Base-by-base conservation (phyloP, 2,797 vertebrate genomes). In the Borostomias antarcticus region DNA sequence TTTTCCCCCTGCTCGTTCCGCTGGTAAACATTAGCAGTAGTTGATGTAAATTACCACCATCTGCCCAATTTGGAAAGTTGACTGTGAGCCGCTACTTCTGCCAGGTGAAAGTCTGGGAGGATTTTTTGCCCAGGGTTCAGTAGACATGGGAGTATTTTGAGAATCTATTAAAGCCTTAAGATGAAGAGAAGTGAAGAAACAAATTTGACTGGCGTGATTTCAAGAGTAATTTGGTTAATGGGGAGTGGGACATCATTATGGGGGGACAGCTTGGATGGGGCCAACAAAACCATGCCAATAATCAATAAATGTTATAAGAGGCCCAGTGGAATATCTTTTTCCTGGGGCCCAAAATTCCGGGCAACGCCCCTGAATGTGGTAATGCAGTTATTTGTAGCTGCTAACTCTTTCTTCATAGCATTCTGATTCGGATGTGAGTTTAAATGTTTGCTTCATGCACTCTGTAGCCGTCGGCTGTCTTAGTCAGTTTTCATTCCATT, bases 41-140 rank as follows among this genome's bases (percentile, higher is more conserved):
- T 82, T 83, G 54, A 79, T 79, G 73, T 74, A 83, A 89, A 89
- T 86, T 73, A 62, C 54, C 72, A 66, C 84, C 84, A 88, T 88
- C 86, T 91, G 86, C 64, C 76, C 35, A 43, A 69, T 63, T 68
- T 62, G 51, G 29, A 58, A 80, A 74, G 67, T 74, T 71, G 64
- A 68, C 56, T 62, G 59, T 61, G 52, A 79, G 68, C 43, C 40
- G 65, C 76, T 84, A 62, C 59, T 73, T 76, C 67, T 26, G 23
- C 62, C 58, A 52, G 57, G n/a, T 61, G 33, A 66, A 47, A 43
- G 64, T 72, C 73, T 66, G 43, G 28, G 32, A 53, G 32, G 30
- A 54, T 21, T 28, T 32, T 40, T n/a, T 25, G 43, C 66, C n/a
- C 3, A 45, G 40, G 59, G 62, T 37, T 74, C 76, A 59, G 28